Evolutionary conservation across 2,888 invertebrate species (phyloP).

Genomic region (Euplexia lucipara): DNA sequence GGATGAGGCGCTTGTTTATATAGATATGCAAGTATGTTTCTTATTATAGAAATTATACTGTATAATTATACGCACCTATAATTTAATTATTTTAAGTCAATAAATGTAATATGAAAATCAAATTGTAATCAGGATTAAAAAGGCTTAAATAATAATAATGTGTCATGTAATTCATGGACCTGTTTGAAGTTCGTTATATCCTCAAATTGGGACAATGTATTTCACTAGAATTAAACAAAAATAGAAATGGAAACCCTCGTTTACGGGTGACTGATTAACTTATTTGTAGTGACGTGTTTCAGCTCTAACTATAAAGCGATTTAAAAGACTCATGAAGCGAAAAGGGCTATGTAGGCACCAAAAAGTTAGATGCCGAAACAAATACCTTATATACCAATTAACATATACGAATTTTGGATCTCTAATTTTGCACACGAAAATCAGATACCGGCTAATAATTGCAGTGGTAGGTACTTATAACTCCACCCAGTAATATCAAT

Average conservation of each 20-base stretch:
- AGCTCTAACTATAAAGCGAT: neutral
- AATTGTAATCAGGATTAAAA: too few species aligned
- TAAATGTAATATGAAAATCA: too few species aligned
- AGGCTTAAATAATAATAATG: neutral
- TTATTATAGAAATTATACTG: too few species aligned
- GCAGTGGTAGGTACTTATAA: slow-evolving; percentile 33
- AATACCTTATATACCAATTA: neutral
- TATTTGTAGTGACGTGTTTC: slow-evolving; percentile 4
- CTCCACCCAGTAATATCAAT: slow-evolving; percentile 36
- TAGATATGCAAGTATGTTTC: too few species aligned
- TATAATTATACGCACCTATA: too few species aligned
- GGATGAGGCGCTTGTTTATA: too few species aligned
- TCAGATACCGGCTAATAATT: slow-evolving; percentile 44
- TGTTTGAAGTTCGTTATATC: slow-evolving; percentile 7
- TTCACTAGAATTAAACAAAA: slow-evolving; percentile 13
- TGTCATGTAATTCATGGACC: slow-evolving; percentile 9
- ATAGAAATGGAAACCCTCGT: slow-evolving; percentile 11
- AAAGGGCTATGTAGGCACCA: neutral
- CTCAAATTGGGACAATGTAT: slow-evolving; percentile 14
- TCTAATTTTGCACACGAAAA: slow-evolving; percentile 30
- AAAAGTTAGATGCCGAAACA: slow-evolving; percentile 2
- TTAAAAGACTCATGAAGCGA: neutral
- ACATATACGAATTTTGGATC: slow-evolving; percentile 17
- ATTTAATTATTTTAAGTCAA: too few species aligned
- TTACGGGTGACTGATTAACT: slow-evolving; percentile 2